Percentiles rank a stretch among this genome's conserved stretches.
phyloP scores from a whole-genome alignment of 2,797 vertebrate species.

The Gymnopithys bicolor region DNA sequence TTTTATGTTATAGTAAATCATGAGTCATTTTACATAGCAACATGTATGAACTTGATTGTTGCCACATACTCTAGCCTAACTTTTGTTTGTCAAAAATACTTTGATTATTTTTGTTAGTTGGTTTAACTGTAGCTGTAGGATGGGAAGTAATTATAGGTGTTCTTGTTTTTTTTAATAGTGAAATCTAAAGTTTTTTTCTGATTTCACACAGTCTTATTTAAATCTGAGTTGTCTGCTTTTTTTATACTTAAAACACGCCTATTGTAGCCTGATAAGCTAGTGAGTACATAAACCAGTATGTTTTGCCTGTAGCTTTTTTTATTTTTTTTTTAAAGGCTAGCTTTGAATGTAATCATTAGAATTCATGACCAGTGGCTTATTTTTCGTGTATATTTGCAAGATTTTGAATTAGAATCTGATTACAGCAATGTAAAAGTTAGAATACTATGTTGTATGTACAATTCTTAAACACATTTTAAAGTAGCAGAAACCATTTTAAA shows the following conservation, averaged over 20 bases:
- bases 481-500: conserved; percentile 40
- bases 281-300: conserved; percentile 74
- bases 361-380: conserved; percentile 70
- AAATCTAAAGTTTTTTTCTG: conserved; percentile 78
- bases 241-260: conserved; percentile 75
- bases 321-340: conserved; percentile 71
- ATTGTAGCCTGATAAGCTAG: conserved; percentile 76
- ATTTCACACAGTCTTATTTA: conserved; percentile 88
- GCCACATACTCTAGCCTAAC: conserved; percentile 75
- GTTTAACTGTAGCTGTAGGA: conserved; percentile 79
- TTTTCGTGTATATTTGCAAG: conserved; percentile 65
- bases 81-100: conserved; percentile 62
- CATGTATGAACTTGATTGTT: conserved; percentile 73
- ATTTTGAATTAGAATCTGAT: conserved; percentile 39
- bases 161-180: conserved; percentile 66
- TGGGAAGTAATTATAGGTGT: conserved; percentile 79
- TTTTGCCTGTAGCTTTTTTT: conserved; percentile 70
- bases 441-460: not conserved
- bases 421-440: not conserved
- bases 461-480: conserved; percentile 38
- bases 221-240: conserved; percentile 82
- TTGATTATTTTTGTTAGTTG: conserved; percentile 73
- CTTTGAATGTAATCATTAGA: conserved; percentile 77
- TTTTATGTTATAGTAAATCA: conserved; percentile 77
- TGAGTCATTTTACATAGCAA: conserved; percentile 76